Base-by-base conservation (phyloP, 2,113 vertebrate species). In the Lophochroa leadbeateri region DNA sequence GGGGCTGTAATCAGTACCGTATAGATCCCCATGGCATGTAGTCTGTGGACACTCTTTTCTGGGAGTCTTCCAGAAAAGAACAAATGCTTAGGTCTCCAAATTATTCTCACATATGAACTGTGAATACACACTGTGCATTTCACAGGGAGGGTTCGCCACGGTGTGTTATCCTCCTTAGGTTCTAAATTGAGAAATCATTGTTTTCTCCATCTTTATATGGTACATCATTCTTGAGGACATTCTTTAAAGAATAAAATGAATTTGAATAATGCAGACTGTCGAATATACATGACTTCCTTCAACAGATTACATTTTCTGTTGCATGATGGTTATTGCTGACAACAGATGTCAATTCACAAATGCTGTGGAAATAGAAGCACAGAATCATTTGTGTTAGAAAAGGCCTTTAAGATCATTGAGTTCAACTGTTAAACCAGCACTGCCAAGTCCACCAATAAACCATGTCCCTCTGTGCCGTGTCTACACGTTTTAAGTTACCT, bases 201-300 rank as follows among this genome's bases (percentile, higher is more conserved):
- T 35, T 80, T 74, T 63, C 19, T 92, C 31, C 43, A 10, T 60
- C 75, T 63, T 87, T 31, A 14, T 25, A 6, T 28, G 27, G 7
- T 18, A 23, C 17, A 39, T 60, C 9, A 18, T 49, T 81, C 49
- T 41, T 50, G 55, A 88, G 64, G 82, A 10, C 6, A 24, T 12
- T 41, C 16, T 29, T 33, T 43, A 58, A 35, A 58, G 33, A 23
- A 24, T 21, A 13, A 7, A 21, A 27, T 46, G 39, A 13, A 2
- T 4, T 23, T 6, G 16, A 41, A 1, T 29, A 67, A 44, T 37
- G 20, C 23, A 69, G 33, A 21, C 7, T 58, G 23, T 21, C 0
- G 0, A 65, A 44, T 46, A 33, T 2, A 1, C 4, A 2, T 5
- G 1, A 11, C 7, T 28, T 46, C 44, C 31, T 76, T 49, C 14